Evolutionary conservation across 2,888 invertebrate genomes (phyloP), one percentile per base, ranked within the genome.

Genomic region (Orthosia gracilis): DNA sequence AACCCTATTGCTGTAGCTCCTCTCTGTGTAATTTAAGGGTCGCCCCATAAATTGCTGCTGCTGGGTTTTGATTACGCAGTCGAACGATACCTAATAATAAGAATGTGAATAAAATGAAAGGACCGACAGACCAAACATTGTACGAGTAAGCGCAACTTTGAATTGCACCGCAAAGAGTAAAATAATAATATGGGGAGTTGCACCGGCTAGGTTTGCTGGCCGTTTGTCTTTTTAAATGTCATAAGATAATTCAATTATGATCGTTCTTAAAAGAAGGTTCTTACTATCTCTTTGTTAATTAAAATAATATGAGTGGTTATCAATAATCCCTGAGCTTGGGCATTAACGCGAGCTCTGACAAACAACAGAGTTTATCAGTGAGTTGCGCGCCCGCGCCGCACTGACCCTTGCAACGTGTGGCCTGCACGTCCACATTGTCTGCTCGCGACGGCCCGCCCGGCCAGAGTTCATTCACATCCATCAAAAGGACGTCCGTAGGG

Each of bases 311-410:
- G 11, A 58, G 45, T 12, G 26, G 57, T 59, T 59, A 63, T 58
- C 47, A 40, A 58, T 26, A 3, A 57, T 52, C 2, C 13, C 23
- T 23, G 9, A 50, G 21, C 54, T 18, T n/a, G 21, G 15, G 18
- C 45, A 45, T 52, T 21, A 70, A 61, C 45, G 55, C 12, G 18
- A 31, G 76, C 63, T 54, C 50, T 55, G 69, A 71, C 78, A 71
- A 78, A 72, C 78, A 66, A 23, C n/a, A 31, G 61, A 62, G 77
- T 65, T 72, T 72, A 78, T 78, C 78, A 23, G 45, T 47, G 5
- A n/a, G 40, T 17, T 26, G 26, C 9, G 69, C 59, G 49, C 1
- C 23, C 58, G n/a, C 54, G 13, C 5, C 26, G 61, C 62, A 9
- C 21, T 52, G 73, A 64, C 73, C 73, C 40, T 50, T 23, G 72